Percentiles rank a stretch among this genome's conserved stretches.
phyloP scores from a whole-genome alignment of 2,888 invertebrate species.

The Drosophila bunnanda region DNA sequence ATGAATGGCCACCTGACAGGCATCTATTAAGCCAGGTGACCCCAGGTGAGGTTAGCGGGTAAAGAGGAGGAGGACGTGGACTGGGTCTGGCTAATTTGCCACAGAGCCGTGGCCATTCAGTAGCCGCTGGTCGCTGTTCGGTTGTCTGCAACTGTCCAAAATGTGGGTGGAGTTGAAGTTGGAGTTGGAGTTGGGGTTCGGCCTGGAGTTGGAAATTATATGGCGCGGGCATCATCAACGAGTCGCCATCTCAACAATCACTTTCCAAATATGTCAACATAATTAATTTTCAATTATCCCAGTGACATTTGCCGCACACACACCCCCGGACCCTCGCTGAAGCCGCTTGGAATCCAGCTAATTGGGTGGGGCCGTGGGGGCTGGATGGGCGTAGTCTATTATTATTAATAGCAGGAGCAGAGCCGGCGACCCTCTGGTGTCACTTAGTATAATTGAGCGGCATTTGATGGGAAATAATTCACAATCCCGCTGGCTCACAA shows the following conservation, averaged over 20 bases:
- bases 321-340: conserved; percentile 4
- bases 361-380: conserved; percentile 33
- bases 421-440: conserved; percentile 44
- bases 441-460: conserved; percentile 76
- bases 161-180: neutral
- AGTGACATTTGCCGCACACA: conserved; percentile 55
- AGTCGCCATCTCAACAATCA: conserved; percentile 67
- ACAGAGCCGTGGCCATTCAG: conserved; percentile 27
- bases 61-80: too few species aligned
- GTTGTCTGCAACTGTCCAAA: conserved; percentile 28
- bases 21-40: conserved; percentile 54
- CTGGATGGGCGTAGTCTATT: conserved; percentile 52
- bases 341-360: conserved; percentile 14
- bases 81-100: conserved; percentile 50
- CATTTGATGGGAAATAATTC: conserved; percentile 72
- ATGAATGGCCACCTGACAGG: conserved; percentile 66
- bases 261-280: conserved; percentile 79
- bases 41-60: neutral
- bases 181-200: neutral
- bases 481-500: conserved; percentile 54
- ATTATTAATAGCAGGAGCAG: conserved; percentile 66
- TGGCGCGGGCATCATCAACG: conserved; percentile 56
- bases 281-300: conserved; percentile 79
- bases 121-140: neutral
- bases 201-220: conserved; percentile 53